Conservation (phyloP, 2,797 vertebrate genomes). For the Natrix natrix region DNA sequence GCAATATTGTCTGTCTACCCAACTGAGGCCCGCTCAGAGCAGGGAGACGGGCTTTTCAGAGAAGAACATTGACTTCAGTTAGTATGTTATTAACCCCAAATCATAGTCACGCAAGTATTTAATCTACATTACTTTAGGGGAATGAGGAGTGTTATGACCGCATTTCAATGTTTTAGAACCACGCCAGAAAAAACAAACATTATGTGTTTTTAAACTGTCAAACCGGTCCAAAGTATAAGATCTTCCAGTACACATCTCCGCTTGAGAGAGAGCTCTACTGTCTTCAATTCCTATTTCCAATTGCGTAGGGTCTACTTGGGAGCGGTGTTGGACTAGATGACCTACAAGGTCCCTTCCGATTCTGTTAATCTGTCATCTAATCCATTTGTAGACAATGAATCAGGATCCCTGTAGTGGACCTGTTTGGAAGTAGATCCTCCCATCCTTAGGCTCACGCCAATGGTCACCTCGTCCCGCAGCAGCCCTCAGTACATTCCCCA, state of each 20-base stretch:
- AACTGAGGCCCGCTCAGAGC: neutral
- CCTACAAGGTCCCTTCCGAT: too few relatives aligned
- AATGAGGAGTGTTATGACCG: neutral
- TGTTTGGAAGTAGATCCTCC: neutral
- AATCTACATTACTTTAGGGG: neutral
- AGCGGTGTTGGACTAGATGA: too few relatives aligned
- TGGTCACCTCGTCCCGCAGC: neutral
- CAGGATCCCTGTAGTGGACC: neutral
- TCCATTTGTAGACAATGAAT: neutral
- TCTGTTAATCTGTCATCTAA: too few relatives aligned
- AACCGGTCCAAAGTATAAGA: neutral
- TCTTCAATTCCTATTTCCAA: neutral
- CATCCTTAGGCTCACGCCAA: neutral
- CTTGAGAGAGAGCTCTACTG: neutral
- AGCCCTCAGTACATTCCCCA: neutral
- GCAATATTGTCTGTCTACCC: neutral
- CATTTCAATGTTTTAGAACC: neutral
- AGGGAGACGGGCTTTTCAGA: neutral
- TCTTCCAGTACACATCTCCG: neutral
- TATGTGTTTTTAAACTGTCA: neutral
- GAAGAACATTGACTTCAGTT: neutral
- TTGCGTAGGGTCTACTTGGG: too few relatives aligned
- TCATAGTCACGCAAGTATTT: neutral
- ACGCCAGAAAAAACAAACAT: neutral
- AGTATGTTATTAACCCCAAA: neutral